A percentile compares a stretch with the other conserved stretches of the same genome.
These are phyloP conservation scores for Regulus satrapa DNA, from an alignment of 2,113 vertebrate species.

Conservation along the genomic window DNA sequence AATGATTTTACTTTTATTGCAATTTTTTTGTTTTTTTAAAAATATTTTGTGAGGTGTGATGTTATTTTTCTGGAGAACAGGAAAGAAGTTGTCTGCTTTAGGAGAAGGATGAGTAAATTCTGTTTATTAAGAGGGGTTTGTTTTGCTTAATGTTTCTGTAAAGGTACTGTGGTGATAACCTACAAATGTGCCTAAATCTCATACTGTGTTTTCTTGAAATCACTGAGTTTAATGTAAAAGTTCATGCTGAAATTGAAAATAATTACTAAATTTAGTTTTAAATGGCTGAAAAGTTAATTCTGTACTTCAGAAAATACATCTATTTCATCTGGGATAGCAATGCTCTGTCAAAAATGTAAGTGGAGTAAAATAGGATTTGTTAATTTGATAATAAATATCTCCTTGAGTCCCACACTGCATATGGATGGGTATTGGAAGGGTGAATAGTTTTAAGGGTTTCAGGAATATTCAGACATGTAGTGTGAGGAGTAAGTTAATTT, in stretches of 20 bases:
- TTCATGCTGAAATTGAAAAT: background rate
- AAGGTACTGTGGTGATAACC: rapidly evolving
- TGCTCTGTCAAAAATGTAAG: background rate
- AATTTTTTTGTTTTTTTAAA: background rate
- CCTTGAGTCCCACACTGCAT: rapidly evolving
- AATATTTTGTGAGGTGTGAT: rapidly evolving
- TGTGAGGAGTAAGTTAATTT: background rate
- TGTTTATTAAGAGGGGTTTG: rapidly evolving
- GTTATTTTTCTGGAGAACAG: background rate
- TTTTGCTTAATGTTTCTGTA: background rate
- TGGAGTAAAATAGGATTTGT: background rate
- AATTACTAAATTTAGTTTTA: background rate
- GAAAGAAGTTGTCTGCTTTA: rapidly evolving
- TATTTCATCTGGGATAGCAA: background rate
- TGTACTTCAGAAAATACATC: rapidly evolving
- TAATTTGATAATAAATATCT: background rate
- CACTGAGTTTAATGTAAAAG: background rate
- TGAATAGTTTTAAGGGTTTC: background rate
- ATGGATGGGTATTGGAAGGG: background rate
- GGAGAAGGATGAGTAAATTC: background rate
- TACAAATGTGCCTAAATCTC: background rate
- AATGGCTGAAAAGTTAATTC: background rate
- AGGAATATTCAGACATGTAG: background rate
- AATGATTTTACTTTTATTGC: background rate
- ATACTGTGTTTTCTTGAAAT: background rate